These are phyloP conservation scores for Chloroclysta siterata DNA, from an alignment of 2,888 invertebrate genomes.

Conservation along the genomic window DNA sequence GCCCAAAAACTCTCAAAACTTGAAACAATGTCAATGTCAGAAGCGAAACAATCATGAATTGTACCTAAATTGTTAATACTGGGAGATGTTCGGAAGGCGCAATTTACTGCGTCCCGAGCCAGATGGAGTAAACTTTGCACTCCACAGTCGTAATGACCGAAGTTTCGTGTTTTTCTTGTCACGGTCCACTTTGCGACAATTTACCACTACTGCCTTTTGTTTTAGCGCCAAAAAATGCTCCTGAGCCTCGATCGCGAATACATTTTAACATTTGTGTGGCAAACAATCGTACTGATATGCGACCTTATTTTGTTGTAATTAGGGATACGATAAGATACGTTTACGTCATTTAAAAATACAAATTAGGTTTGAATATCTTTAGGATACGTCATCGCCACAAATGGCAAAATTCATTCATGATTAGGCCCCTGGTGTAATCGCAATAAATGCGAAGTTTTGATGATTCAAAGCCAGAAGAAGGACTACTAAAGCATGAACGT, in stretches of 20 bases:
- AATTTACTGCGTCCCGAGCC: constrained; percentile 49
- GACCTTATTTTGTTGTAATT: too few relatives aligned
- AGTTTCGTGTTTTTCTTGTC: constrained; percentile 73
- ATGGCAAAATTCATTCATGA: too few relatives aligned
- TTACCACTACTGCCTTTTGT: constrained; percentile 52
- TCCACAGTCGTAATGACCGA: constrained; percentile 67
- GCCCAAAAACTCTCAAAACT: background rate
- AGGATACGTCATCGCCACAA: too few relatives aligned
- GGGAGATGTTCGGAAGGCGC: constrained; percentile 53
- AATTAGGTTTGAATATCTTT: too few relatives aligned
- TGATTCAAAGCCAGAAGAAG: background rate
- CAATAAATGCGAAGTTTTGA: background rate
- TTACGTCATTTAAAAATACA: too few relatives aligned
- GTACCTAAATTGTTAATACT: constrained; percentile 33
- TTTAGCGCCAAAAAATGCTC: constrained; percentile 7
- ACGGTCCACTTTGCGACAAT: constrained; percentile 60
- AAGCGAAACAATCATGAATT: constrained; percentile 19
- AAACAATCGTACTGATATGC: too few relatives aligned
- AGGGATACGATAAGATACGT: too few relatives aligned
- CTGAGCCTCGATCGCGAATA: too few relatives aligned
- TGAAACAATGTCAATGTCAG: constrained; percentile 3
- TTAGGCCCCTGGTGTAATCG: too few relatives aligned
- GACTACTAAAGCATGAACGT: background rate
- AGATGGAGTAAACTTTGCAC: constrained; percentile 71
- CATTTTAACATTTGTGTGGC: too few relatives aligned